Evolutionary conservation across 2,888 invertebrate species (phyloP).

Genomic region (Dioctria rufipes): DNA sequence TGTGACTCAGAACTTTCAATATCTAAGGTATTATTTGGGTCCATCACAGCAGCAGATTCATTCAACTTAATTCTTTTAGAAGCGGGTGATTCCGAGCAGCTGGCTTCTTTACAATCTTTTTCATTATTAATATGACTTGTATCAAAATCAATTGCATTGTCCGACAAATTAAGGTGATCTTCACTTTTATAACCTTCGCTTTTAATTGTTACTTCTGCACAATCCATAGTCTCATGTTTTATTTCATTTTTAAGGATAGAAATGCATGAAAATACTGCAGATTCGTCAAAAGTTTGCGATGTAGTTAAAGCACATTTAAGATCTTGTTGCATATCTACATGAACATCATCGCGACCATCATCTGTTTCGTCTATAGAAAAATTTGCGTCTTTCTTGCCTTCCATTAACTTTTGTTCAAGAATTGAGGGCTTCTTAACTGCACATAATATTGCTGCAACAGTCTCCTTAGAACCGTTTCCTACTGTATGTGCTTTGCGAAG

Average conservation of each 20-base stretch:
- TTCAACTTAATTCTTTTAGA: slow-evolving; percentile 52
- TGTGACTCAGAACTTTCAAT: slow-evolving; percentile 62
- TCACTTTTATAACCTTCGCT: slow-evolving; percentile 32
- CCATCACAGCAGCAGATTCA: slow-evolving; percentile 10
- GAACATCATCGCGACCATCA: slow-evolving; percentile 65
- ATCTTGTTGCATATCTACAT: slow-evolving; percentile 70
- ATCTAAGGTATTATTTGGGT: slow-evolving; percentile 14
- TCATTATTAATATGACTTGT: slow-evolving; percentile 67
- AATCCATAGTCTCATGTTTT: slow-evolving; percentile 61
- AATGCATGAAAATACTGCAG: slow-evolving; percentile 53
- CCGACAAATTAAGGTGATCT: slow-evolving; percentile 57
- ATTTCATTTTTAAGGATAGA: slow-evolving; percentile 54
- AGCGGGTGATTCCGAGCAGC: slow-evolving; percentile 10
- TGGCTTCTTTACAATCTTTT: slow-evolving; percentile 27
- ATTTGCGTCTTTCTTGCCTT: slow-evolving; percentile 71
- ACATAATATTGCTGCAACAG: slow-evolving; percentile 71
- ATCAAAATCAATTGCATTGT: slow-evolving; percentile 65
- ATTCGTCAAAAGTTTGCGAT: slow-evolving; percentile 70
- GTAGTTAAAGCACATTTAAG: slow-evolving; percentile 74
- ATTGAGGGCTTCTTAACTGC: slow-evolving; percentile 78
- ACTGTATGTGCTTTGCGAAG: slow-evolving; percentile 77
- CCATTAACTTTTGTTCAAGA: slow-evolving; percentile 80
- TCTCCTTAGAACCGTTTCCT: slow-evolving; percentile 71
- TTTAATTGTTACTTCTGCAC: slow-evolving; percentile 62
- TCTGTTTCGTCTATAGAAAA: slow-evolving; percentile 65